Conservation (phyloP, 2,797 vertebrate genomes). For the Catharus ustulatus region DNA sequence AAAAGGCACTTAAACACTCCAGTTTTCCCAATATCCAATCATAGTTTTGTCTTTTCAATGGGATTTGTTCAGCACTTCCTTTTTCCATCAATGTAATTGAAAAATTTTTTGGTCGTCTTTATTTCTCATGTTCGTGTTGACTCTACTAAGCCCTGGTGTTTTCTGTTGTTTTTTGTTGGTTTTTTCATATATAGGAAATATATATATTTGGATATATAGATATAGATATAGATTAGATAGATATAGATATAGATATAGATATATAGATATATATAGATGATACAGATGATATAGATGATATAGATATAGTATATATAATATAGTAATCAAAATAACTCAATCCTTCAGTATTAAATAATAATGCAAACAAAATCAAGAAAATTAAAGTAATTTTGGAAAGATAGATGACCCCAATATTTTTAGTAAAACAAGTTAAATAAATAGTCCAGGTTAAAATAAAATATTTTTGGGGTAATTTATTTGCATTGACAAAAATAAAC, state of each 20-base stretch:
- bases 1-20: slow-evolving; percentile 37
- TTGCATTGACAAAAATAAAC: not conserved
- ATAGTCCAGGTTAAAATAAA: not conserved
- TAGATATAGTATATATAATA: not conserved
- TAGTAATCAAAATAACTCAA: not conserved
- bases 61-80: not conserved
- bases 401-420: not conserved
- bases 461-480: not conserved
- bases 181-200: not conserved
- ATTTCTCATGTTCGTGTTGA: not conserved
- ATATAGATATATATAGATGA: too few relatives aligned
- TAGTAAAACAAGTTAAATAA: not conserved
- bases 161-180: not conserved
- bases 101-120: not conserved
- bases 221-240: too few relatives aligned
- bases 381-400: not conserved
- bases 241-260: too few relatives aligned
- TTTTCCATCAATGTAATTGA: not conserved
- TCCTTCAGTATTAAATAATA: not conserved
- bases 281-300: too few relatives aligned
- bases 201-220: not conserved
- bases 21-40: not conserved
- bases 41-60: not conserved
- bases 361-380: not conserved
- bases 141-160: not conserved